Conservation (phyloP, 2,113 vertebrate species). For the Halcyon senegalensis region DNA sequence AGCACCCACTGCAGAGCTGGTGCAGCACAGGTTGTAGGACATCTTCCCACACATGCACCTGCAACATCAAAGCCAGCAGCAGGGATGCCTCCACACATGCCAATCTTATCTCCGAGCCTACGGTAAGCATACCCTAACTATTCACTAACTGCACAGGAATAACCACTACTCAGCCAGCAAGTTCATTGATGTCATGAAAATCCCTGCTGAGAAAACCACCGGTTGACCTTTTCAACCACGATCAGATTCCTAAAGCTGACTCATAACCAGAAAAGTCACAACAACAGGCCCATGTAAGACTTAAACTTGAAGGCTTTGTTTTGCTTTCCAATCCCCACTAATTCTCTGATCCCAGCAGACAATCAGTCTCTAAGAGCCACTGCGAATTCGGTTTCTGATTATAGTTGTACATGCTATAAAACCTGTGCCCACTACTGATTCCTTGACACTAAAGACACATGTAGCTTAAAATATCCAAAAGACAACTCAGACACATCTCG, state of each 20-base stretch:
- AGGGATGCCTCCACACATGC: not conserved
- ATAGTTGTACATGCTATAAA: not conserved
- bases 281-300: not conserved
- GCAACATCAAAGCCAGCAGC: accelerated
- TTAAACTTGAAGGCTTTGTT: not conserved
- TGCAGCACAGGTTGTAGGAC: accelerated
- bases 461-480: not conserved
- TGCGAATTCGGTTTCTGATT: not conserved
- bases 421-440: not conserved
- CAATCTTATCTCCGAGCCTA: not conserved
- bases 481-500: not conserved
- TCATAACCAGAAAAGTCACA: slow-evolving; percentile 26
- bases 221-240: slow-evolving; percentile 17
- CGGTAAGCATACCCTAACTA: not conserved
- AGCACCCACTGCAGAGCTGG: not conserved
- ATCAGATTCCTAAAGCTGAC: slow-evolving; percentile 40
- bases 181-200: not conserved
- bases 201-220: slow-evolving; percentile 22
- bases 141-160: not conserved
- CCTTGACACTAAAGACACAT: not conserved
- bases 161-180: slow-evolving; percentile 17
- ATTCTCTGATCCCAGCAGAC: not conserved
- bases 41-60: not conserved
- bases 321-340: not conserved
- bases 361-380: not conserved